These are phyloP conservation scores for Monochamus alternatus DNA, from an alignment of 2,888 invertebrate genomes.

Conservation along the genomic window DNA sequence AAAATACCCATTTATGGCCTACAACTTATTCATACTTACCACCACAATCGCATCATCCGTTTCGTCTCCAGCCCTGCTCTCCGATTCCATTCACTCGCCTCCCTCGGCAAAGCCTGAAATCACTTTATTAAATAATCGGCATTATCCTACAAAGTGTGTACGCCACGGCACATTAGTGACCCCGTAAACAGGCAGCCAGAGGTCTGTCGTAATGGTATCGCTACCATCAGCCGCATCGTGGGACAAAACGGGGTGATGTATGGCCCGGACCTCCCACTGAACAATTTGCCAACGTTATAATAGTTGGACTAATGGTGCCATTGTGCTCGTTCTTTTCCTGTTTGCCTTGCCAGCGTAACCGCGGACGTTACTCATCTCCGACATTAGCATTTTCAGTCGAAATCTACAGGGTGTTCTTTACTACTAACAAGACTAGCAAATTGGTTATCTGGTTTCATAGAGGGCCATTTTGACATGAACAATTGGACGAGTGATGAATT, in stretches of 20 bases:
- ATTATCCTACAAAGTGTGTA: constrained; percentile 40
- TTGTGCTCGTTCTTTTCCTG: constrained; percentile 60
- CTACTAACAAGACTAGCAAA: too few species aligned
- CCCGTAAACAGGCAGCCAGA: constrained; percentile 54
- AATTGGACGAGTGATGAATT: too few species aligned
- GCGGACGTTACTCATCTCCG: constrained; percentile 16
- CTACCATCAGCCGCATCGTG: constrained; percentile 64
- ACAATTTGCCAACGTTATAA: constrained; percentile 71
- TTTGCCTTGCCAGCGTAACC: constrained; percentile 37
- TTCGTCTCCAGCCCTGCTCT: neutral
- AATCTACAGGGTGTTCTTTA: neutral
- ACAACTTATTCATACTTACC: constrained; percentile 2
- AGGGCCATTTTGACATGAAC: too few species aligned
- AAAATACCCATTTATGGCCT: neutral
- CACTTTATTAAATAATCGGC: constrained; percentile 50
- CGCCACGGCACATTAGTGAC: constrained; percentile 54
- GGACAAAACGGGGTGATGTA: constrained; percentile 69
- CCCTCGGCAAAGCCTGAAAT: constrained; percentile 11
- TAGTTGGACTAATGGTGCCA: constrained; percentile 70
- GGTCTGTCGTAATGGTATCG: constrained; percentile 50
- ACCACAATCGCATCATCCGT: constrained; percentile 8
- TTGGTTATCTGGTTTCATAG: too few species aligned
- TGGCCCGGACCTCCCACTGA: constrained; percentile 69
- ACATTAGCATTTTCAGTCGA: neutral
- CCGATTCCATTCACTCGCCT: neutral